phyloP scores from a whole-genome alignment of 2,888 invertebrate species.

The Drosophila diplacantha region DNA sequence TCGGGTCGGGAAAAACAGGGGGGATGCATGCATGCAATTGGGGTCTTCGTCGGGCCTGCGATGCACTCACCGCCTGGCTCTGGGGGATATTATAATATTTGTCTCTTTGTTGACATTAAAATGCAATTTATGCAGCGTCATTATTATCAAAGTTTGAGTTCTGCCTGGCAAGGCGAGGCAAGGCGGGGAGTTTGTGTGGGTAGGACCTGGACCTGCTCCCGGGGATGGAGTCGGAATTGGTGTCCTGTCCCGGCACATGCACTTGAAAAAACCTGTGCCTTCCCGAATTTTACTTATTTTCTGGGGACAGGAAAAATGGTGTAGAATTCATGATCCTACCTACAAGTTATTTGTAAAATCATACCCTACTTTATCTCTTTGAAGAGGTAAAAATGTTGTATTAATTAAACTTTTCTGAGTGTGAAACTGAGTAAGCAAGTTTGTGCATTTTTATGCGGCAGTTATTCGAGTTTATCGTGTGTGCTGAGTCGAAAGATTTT shows the following conservation, averaged over 20 bases:
- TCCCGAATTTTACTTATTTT: no score
- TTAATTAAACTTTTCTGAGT: background rate
- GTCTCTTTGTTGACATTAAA: constrained; percentile 71
- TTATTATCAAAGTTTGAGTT: constrained; percentile 54
- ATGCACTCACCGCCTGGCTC: constrained; percentile 29
- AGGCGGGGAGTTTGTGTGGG: constrained; percentile 11
- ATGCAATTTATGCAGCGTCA: constrained; percentile 71
- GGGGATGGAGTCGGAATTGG: constrained; percentile 4
- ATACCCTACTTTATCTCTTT: no score
- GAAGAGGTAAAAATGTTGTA: no score
- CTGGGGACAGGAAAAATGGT: background rate
- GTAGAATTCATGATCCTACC: background rate
- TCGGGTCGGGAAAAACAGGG: constrained; percentile 13
- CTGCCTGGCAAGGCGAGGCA: constrained; percentile 13
- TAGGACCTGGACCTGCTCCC: constrained; percentile 15
- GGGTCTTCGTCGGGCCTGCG: constrained; percentile 21
- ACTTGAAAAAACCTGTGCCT: background rate
- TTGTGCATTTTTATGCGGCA: constrained; percentile 55
- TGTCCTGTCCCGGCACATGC: constrained; percentile 11
- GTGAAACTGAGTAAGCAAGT: constrained; percentile 40
- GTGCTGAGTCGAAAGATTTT: constrained; percentile 41
- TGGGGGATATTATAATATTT: constrained; percentile 65
- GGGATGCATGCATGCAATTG: constrained; percentile 2
- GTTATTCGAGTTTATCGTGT: constrained; percentile 46
- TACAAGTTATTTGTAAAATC: background rate